Percentiles rank a stretch among this genome's conserved stretches.
Conservation (phyloP, 2,888 invertebrate genomes). For the Cremastinae sp. region DNA sequence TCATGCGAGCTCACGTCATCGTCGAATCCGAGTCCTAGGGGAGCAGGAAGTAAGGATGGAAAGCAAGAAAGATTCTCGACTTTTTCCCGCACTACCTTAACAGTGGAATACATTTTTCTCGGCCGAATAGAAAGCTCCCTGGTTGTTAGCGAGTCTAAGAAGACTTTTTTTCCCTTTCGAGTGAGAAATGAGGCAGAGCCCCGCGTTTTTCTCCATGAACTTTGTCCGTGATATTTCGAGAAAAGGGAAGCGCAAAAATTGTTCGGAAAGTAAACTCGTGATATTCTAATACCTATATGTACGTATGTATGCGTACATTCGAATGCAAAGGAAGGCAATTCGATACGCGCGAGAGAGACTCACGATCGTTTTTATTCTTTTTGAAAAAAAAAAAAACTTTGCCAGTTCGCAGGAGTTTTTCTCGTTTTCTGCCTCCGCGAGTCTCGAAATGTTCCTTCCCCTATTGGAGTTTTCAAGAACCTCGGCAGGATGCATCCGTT, state of each 20-base stretch:
- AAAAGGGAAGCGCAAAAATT: no score
- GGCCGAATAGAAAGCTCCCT: slow-evolving; percentile 30
- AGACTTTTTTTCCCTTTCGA: neutral
- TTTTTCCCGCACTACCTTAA: slow-evolving; percentile 13
- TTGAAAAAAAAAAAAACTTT: neutral
- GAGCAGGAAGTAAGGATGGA: slow-evolving; percentile 17
- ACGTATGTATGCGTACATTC: no score
- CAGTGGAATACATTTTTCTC: slow-evolving; percentile 32
- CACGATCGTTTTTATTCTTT: neutral
- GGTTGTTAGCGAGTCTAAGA: neutral
- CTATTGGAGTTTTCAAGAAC: no score
- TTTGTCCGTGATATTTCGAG: neutral
- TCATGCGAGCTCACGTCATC: slow-evolving; percentile 25
- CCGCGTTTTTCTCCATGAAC: neutral
- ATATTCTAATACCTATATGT: no score
- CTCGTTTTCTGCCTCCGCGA: neutral
- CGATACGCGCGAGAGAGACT: no score
- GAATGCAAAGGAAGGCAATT: neutral
- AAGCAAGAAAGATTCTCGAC: slow-evolving; percentile 33
- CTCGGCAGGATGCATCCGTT: no score
- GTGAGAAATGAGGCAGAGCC: neutral
- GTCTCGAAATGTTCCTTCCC: neutral
- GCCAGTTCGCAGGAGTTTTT: neutral
- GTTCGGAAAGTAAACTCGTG: no score
- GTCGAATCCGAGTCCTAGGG: slow-evolving; percentile 5